Conservation (phyloP, 2,888 invertebrate species). For the Calameuta filiformis region DNA sequence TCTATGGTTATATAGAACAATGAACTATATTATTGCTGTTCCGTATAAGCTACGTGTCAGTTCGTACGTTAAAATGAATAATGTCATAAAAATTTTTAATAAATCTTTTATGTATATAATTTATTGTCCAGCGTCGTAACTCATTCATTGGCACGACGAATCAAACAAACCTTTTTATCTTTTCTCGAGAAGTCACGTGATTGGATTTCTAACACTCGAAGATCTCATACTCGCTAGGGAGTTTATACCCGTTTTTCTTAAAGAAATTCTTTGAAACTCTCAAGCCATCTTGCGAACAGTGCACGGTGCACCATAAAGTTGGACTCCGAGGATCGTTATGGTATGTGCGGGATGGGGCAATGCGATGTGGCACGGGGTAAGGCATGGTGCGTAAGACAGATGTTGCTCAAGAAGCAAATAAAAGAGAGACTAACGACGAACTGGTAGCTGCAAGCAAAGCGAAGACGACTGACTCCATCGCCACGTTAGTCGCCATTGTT, state of each 20-base stretch:
- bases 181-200: not conserved
- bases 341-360: conserved; percentile 35
- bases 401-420: conserved; percentile 42
- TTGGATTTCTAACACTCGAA: not conserved
- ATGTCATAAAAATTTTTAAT: not conserved
- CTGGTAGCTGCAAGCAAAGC: conserved; percentile 30
- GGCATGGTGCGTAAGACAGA: conserved; percentile 46
- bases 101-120: not conserved
- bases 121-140: not conserved
- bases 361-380: conserved; percentile 36
- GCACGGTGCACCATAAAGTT: conserved; percentile 50
- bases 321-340: conserved; percentile 37
- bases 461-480: not conserved
- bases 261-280: conserved; percentile 48
- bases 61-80: not conserved
- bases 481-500: not conserved
- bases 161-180: not conserved
- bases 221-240: not conserved
- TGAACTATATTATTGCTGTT: not conserved
- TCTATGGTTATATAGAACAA: not conserved
- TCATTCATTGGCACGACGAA: not conserved
- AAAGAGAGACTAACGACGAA: conserved; percentile 29
- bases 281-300: conserved; percentile 24
- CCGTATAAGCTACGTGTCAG: not conserved
- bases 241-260: conserved; percentile 34